These are phyloP conservation scores for Tipula lateralis DNA, from an alignment of 2,888 invertebrate species.

Conservation along the genomic window DNA sequence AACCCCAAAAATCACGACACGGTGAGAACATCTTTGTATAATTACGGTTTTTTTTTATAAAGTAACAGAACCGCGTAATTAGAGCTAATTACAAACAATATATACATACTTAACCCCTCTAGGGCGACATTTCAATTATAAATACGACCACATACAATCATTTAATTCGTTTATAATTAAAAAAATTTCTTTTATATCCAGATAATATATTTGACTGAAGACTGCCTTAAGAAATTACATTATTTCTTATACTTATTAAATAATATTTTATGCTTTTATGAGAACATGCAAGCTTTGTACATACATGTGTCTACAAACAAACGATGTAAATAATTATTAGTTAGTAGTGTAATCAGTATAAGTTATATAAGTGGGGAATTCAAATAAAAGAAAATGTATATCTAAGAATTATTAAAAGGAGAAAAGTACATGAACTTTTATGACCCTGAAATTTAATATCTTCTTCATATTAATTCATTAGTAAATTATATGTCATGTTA, in stretches of 20 bases:
- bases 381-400: background rate
- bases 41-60: no score
- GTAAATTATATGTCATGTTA: slow-evolving; percentile 24
- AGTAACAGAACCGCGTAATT: background rate
- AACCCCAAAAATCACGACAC: background rate
- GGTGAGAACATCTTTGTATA: no score
- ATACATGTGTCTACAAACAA: background rate
- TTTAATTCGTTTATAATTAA: background rate
- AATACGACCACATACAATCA: background rate
- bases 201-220: background rate
- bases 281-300: slow-evolving; percentile 3
- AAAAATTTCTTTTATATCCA: background rate
- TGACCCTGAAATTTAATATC: slow-evolving; percentile 25
- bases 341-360: slow-evolving; percentile 3
- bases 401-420: slow-evolving; percentile 20
- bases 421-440: slow-evolving; percentile 20
- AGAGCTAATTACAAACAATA: background rate
- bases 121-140: background rate
- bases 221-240: background rate
- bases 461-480: slow-evolving; percentile 24
- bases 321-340: background rate
- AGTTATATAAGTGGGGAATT: slow-evolving; percentile 11
- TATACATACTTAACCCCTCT: background rate
- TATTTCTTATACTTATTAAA: background rate
- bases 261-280: background rate